Conservation (phyloP, 2,888 invertebrate species). For the Diplazon laetatorius region DNA sequence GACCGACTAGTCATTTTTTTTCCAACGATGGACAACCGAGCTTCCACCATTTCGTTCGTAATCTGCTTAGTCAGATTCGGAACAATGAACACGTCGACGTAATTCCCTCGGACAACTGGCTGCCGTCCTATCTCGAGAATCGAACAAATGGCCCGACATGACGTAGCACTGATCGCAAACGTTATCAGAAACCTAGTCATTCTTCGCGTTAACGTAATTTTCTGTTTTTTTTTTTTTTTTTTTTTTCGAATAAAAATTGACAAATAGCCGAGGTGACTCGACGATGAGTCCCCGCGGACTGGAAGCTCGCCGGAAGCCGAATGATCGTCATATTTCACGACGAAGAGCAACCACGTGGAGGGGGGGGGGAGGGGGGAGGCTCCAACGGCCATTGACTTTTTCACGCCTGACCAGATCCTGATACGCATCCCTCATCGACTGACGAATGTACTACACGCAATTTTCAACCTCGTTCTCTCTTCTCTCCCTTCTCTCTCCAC, state of each 20-base stretch:
- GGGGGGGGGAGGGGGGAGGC: no score
- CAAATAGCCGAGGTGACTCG: conserved; percentile 43
- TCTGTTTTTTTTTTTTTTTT: no score
- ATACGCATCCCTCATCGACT: not conserved
- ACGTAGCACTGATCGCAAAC: not conserved
- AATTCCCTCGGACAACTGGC: not conserved
- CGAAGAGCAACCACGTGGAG: conserved; percentile 15
- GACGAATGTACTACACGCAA: conserved; percentile 12
- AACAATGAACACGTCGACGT: not conserved
- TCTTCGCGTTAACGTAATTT: conserved; percentile 1
- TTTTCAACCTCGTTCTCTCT: not conserved
- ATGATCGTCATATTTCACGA: conserved; percentile 40
- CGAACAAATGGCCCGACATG: not conserved
- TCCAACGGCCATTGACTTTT: conserved; percentile 26
- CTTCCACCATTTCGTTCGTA: not conserved
- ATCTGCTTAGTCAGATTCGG: not conserved
- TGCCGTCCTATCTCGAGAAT: not conserved
- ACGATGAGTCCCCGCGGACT: conserved; percentile 39
- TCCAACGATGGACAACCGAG: not conserved
- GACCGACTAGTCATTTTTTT: no score
- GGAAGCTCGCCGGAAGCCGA: conserved; percentile 37
- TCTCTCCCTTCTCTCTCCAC: not conserved
- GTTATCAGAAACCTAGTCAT: not conserved
- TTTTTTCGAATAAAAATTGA: conserved; percentile 56
- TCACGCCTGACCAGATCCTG: not conserved